Evolutionary conservation across 2,888 invertebrate genomes (phyloP), one percentile per base, ranked within the genome.

Genomic region (Hyppa rectilinea): DNA sequence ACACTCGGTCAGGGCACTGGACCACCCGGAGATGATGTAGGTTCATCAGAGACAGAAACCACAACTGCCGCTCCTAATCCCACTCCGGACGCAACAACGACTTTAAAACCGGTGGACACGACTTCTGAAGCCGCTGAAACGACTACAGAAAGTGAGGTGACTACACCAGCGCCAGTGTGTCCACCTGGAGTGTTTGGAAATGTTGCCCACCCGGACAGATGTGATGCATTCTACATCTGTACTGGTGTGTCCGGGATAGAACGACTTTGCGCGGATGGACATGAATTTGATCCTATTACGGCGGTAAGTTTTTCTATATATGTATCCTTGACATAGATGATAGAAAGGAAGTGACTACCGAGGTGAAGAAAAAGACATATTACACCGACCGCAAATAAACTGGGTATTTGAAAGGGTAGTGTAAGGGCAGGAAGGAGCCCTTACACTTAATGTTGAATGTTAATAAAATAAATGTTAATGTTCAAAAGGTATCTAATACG

Each of bases 221-320:
- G 91, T 65, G 66, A 85, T 36, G 73, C 69, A 0, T 91, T 84
- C 68, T 89, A 85, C 55, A 53, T 88, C 49, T 90, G 89, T 55
- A 36, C 82, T 80, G 75, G 20, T 23, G 49, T 88, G 26, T 26
- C 2, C 3, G 26, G 2, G 26, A 49, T 49, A 49, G 47, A 49
- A 49, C 47, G 14, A 2, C 47, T 49, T 49, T 52, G 52, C 20
- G 12, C 2, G 6, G 31, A 12, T n/a, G 62, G 36, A 3, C n/a
- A 29, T 12, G 66, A 67, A 14, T 66, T 52, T 31, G 49, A 66
- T 9, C 23, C 67, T 12, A 1, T 26, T 17, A 9, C 2, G 4
- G 6, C 10, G 20, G 67, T 66, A 2, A n/a, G 36, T 17, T 14
- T 14, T 47, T 9, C n/a, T 23, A 4, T 43, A 1, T 23, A 23